Evolutionary conservation across 2,797 vertebrate species (phyloP).

Genomic region (Anniella stebbinsi): DNA sequence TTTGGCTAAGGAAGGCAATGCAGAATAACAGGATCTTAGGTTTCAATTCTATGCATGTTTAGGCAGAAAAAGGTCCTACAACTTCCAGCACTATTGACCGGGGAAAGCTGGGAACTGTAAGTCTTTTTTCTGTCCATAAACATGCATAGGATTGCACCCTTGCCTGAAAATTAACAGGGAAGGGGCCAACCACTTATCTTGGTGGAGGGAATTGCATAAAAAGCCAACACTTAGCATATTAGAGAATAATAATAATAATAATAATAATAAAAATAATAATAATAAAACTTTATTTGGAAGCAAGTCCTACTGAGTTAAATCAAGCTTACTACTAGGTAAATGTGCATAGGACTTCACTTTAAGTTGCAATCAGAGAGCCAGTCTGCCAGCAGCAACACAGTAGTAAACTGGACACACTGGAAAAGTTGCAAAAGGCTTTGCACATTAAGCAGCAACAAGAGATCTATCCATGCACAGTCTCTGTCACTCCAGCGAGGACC

Average conservation of each 20-base stretch:
- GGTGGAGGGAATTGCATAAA: not conserved
- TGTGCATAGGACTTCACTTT: not conserved
- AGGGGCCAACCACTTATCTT: not conserved
- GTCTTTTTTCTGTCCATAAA: no score
- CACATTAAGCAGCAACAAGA: not conserved
- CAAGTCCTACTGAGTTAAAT: not conserved
- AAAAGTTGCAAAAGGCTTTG: constrained; percentile 3
- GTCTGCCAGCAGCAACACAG: not conserved
- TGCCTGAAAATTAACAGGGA: not conserved
- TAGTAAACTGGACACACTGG: not conserved
- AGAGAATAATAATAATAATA: no score
- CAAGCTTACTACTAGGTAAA: not conserved
- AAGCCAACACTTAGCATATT: no score
- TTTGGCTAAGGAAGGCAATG: not conserved
- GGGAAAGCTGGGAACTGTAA: no score
- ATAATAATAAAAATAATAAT: no score
- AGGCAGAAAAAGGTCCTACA: no score
- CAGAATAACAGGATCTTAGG: not conserved
- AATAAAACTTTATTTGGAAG: not conserved
- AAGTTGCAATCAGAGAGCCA: not conserved
- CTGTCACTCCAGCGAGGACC: constrained; percentile 54
- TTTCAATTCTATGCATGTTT: no score
- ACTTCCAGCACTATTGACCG: no score
- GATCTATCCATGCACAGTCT: not conserved
- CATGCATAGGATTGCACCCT: no score